Conservation (phyloP, 2,888 invertebrate genomes). For the Sarcophaga variegata region DNA sequence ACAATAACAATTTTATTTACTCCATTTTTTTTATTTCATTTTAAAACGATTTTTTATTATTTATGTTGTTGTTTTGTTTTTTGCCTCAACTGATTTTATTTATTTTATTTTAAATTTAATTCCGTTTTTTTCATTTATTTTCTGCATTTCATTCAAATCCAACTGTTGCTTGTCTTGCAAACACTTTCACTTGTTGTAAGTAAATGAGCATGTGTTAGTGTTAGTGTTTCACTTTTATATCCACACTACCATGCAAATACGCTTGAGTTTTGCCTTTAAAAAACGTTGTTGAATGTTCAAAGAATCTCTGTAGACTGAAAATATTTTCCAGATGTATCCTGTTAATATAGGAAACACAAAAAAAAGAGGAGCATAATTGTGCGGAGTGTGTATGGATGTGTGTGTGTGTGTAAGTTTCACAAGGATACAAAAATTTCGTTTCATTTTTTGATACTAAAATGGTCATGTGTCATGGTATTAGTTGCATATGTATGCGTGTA, state of each 20-base stretch:
- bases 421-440: slow-evolving; percentile 70
- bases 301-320: slow-evolving; percentile 75
- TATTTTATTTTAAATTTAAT: slow-evolving; percentile 14
- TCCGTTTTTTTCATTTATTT: slow-evolving; percentile 26
- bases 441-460: slow-evolving; percentile 63
- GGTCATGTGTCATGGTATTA: slow-evolving; percentile 34
- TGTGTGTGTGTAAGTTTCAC: slow-evolving; percentile 63
- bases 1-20: slow-evolving; percentile 8
- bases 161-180: slow-evolving; percentile 63
- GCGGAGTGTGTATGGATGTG: slow-evolving; percentile 46
- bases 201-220: neutral
- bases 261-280: slow-evolving; percentile 32
- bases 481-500: slow-evolving; percentile 7
- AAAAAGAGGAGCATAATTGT: slow-evolving; percentile 68
- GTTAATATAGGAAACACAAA: slow-evolving; percentile 71
- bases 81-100: neutral
- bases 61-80: neutral
- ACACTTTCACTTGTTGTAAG: slow-evolving; percentile 31
- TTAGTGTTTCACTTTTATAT: slow-evolving; percentile 11
- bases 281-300: slow-evolving; percentile 73
- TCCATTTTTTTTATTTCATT: neutral
- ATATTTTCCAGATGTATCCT: slow-evolving; percentile 74
- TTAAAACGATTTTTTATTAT: neutral
- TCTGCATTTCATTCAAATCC: slow-evolving; percentile 54
- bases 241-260: neutral